Conservation (phyloP, 2,797 vertebrate genomes). For the Orestias chungarensis region DNA sequence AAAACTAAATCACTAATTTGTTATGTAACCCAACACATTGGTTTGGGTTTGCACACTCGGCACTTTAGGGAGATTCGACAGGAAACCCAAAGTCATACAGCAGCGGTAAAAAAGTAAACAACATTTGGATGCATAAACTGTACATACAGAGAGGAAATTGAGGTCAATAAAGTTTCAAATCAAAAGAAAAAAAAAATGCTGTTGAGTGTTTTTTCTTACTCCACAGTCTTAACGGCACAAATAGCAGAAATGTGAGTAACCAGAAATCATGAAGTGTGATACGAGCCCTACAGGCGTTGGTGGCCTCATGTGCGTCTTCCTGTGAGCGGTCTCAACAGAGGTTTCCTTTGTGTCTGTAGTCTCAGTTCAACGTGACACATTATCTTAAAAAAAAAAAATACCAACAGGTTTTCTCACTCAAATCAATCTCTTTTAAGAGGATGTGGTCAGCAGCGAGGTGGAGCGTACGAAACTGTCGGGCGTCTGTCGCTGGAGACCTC, state of each 20-base stretch:
- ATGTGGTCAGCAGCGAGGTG: neutral
- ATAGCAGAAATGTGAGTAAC: slow-evolving; percentile 8
- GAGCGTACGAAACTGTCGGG: neutral
- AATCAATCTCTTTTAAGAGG: neutral
- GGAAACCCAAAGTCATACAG: neutral
- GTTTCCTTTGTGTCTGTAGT: slow-evolving; percentile 11
- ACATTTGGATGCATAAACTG: neutral
- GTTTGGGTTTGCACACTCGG: neutral
- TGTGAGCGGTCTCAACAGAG: neutral
- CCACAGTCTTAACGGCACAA: neutral
- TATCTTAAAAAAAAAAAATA: neutral
- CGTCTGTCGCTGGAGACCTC: neutral
- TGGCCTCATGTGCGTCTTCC: slow-evolving; percentile 6
- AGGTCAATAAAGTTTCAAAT: neutral
- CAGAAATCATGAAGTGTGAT: neutral
- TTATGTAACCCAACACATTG: too few relatives aligned
- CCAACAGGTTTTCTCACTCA: neutral
- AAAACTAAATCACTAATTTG: too few relatives aligned
- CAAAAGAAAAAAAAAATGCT: neutral
- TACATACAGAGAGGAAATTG: neutral
- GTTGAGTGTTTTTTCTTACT: neutral
- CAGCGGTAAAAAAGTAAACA: neutral
- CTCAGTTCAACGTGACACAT: neutral
- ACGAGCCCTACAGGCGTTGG: neutral
- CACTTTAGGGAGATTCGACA: neutral